Conservation (phyloP, 2,113 vertebrate genomes). For the Crotophaga sulcirostris region DNA sequence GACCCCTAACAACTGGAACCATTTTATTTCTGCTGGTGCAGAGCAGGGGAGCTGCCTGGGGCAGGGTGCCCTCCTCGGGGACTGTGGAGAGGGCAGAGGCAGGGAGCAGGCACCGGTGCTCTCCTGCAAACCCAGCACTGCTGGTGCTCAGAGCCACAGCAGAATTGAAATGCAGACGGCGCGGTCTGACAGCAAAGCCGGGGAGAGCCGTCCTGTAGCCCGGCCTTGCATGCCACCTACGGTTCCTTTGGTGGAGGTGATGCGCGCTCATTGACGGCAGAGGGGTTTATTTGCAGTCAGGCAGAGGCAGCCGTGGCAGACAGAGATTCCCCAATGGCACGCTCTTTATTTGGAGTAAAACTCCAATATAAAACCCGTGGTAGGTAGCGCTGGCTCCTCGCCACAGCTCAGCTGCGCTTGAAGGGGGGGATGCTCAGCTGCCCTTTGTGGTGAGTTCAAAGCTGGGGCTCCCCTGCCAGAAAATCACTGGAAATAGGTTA, state of each 20-base stretch:
- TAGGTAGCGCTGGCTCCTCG: not conserved
- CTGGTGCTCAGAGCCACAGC: not conserved
- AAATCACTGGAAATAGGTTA: too few species aligned
- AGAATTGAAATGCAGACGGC: slow-evolving; percentile 10
- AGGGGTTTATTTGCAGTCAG: not conserved
- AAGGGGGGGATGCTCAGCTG: not conserved
- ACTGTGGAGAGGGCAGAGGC: not conserved
- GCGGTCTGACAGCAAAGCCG: not conserved
- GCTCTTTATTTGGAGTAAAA: not conserved
- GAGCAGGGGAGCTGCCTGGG: not conserved
- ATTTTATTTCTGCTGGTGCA: not conserved
- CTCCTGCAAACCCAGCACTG: fast-evolving
- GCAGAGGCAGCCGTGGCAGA: not conserved
- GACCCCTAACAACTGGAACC: too few species aligned
- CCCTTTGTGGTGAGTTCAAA: not conserved
- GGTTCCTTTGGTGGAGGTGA: not conserved
- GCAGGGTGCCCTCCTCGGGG: not conserved
- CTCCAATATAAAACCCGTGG: not conserved
- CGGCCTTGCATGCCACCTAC: slow-evolving; percentile 25
- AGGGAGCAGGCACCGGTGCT: not conserved
- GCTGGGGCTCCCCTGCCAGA: not conserved
- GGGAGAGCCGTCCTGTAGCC: not conserved
- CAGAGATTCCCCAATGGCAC: not conserved
- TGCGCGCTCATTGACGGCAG: not conserved
- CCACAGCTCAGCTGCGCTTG: not conserved